A percentile compares a stretch with the other conserved stretches of the same genome.
Conservation (phyloP, 2,113 vertebrate genomes). For the Notothenia coriiceps region DNA sequence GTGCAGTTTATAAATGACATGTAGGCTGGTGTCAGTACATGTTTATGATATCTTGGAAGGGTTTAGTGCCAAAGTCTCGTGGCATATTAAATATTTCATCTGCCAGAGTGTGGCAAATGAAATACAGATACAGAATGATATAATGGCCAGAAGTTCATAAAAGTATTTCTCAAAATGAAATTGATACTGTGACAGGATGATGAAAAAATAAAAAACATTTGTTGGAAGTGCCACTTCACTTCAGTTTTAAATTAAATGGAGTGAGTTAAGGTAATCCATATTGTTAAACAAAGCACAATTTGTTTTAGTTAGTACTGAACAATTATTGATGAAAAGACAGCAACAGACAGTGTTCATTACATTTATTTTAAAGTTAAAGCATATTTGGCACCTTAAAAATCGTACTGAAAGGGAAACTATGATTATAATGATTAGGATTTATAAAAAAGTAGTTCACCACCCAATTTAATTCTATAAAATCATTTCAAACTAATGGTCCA, state of each 20-base stretch:
- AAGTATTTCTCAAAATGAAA: background rate
- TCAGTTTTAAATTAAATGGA: background rate
- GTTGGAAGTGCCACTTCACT: constrained; percentile 30
- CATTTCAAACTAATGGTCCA: background rate
- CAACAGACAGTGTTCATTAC: background rate
- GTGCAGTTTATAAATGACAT: constrained; percentile 30
- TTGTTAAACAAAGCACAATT: background rate
- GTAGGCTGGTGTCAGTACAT: constrained; percentile 39
- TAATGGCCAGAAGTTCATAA: background rate
- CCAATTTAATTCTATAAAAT: background rate
- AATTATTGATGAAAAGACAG: background rate
- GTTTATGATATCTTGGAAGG: constrained; percentile 5
- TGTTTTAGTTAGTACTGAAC: background rate
- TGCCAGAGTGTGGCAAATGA: background rate
- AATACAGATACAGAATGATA: background rate
- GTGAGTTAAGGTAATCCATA: background rate
- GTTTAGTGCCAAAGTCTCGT: background rate
- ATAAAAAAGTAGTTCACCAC: too few species aligned
- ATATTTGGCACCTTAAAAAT: background rate
- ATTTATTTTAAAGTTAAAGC: background rate
- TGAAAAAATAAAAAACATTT: background rate
- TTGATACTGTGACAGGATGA: background rate
- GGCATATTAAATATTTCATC: background rate
- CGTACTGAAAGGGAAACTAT: background rate
- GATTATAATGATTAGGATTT: too few species aligned